Evolutionary conservation across 1,140 invertebrate species (phyloP).

Genomic region (Trypoxylus dichotomus): DNA sequence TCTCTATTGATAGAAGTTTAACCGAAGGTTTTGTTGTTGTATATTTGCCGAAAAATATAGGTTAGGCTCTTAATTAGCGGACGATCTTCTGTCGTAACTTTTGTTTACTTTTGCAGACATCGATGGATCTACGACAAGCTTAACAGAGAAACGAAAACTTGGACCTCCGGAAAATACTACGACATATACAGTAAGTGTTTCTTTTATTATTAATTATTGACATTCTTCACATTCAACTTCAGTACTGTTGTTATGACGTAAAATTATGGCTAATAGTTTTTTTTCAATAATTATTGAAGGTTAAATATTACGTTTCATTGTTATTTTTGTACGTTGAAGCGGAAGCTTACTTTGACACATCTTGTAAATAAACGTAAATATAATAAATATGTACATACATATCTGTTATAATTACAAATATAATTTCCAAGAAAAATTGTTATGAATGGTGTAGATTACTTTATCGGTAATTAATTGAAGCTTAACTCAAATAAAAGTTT

Average conservation of each 20-base stretch:
- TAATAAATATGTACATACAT: background rate
- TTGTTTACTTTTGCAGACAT: conserved; percentile 56
- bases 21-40: conserved; percentile 43
- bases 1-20: conserved; percentile 31
- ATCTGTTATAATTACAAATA: background rate
- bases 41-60: conserved; percentile 39
- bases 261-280: background rate
- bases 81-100: background rate
- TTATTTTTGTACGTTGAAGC: background rate
- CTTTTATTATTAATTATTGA: background rate
- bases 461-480: background rate
- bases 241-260: background rate
- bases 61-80: conserved; percentile 18
- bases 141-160: conserved; percentile 60
- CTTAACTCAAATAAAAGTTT: too few species aligned
- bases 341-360: background rate
- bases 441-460: background rate
- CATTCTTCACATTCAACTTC: background rate
- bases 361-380: background rate
- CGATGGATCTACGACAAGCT: conserved; percentile 56
- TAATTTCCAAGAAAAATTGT: too few species aligned
- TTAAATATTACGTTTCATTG: background rate
- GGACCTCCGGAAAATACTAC: conserved; percentile 68
- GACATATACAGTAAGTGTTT: conserved; percentile 61
- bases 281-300: background rate